Conservation (phyloP, 2,888 invertebrate genomes). For the Polyploca ridens region DNA sequence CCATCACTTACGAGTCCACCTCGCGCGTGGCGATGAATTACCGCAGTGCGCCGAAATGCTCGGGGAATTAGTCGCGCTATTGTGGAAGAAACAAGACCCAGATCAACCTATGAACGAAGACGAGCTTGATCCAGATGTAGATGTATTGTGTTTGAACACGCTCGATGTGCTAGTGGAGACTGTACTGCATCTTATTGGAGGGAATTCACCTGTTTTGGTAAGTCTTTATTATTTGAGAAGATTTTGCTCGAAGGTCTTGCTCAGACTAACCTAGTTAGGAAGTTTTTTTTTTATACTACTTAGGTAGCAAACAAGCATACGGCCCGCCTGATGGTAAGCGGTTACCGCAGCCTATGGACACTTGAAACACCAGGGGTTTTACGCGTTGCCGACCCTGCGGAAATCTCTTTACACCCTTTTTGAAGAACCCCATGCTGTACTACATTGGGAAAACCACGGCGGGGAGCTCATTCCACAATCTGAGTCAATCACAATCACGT, state of each 20-base stretch:
- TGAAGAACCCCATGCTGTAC: no score
- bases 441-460: no score
- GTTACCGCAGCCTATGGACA: no score
- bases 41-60: slow-evolving; percentile 94
- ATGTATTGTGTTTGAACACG: slow-evolving; percentile 91
- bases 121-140: slow-evolving; percentile 88
- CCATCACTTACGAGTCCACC: slow-evolving; percentile 92
- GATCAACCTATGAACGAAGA: slow-evolving; percentile 73
- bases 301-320: no score
- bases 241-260: neutral
- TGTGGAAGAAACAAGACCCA: slow-evolving; percentile 81
- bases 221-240: slow-evolving; percentile 34
- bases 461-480: no score
- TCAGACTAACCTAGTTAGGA: no score
- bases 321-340: no score
- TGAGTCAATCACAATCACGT: no score
- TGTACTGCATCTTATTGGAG: slow-evolving; percentile 91
- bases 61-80: slow-evolving; percentile 90
- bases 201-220: slow-evolving; percentile 88
- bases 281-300: no score
- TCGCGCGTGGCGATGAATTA: slow-evolving; percentile 92
- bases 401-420: no score
- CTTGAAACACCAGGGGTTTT: no score
- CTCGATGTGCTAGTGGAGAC: slow-evolving; percentile 94
- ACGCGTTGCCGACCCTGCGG: no score